Evolutionary conservation across 2,888 invertebrate genomes (phyloP).

Genomic region (Diaphora mendica): DNA sequence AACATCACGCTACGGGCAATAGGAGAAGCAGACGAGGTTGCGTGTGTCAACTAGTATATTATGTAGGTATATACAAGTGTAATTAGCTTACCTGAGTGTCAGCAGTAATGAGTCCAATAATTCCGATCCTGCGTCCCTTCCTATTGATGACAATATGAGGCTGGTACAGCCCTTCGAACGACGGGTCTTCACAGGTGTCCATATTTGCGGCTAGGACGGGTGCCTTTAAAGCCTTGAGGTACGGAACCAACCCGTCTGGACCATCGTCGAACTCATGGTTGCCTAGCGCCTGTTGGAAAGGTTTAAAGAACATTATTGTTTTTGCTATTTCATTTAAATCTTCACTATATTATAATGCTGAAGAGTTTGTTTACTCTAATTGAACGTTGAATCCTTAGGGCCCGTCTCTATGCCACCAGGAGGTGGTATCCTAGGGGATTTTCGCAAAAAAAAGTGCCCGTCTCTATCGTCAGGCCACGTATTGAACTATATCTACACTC

Average conservation of each 20-base stretch:
- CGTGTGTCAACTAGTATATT: too few relatives aligned
- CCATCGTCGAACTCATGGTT: conserved; percentile 95
- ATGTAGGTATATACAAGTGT: too few relatives aligned
- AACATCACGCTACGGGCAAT: too few relatives aligned
- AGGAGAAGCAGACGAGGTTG: too few relatives aligned
- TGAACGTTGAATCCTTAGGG: too few relatives aligned
- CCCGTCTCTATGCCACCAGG: too few relatives aligned
- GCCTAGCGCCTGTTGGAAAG: conserved; percentile 89
- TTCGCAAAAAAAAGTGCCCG: too few relatives aligned
- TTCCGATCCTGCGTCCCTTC: conserved; percentile 90
- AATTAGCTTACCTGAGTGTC: conserved; percentile 86
- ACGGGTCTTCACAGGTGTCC: conserved; percentile 89
- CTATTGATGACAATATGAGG: conserved; percentile 89
- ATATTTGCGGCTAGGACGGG: conserved; percentile 92
- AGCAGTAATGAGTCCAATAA: conserved; percentile 91
- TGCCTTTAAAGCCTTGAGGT: conserved; percentile 88
- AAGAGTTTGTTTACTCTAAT: neutral
- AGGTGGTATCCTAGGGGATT: too few relatives aligned
- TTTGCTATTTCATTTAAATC: neutral
- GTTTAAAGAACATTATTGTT: neutral
- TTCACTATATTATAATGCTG: neutral
- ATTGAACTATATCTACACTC: too few relatives aligned
- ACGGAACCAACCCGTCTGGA: conserved; percentile 90
- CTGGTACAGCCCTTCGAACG: conserved; percentile 87
- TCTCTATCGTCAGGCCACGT: too few relatives aligned